A percentile compares a stretch with the other conserved stretches of the same genome.
Conservation (phyloP, 2,113 vertebrate genomes). For the Morone chrysops region DNA sequence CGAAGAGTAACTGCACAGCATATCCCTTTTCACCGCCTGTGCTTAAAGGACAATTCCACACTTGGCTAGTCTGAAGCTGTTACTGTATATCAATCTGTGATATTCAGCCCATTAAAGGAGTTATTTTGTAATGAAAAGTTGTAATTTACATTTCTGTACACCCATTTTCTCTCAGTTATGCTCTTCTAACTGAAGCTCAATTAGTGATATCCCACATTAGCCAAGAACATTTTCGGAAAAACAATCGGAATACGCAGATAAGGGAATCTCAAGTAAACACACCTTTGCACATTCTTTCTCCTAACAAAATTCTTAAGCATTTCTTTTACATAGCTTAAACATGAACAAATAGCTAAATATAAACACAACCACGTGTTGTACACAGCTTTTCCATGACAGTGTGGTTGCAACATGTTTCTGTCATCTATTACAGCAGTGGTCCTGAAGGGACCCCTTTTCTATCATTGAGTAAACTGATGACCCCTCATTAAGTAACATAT, state of each 20-base stretch:
- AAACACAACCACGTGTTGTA: too few relatives aligned
- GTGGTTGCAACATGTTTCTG: background rate
- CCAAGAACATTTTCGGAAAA: too few relatives aligned
- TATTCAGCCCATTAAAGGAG: constrained; percentile 21
- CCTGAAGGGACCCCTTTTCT: too few relatives aligned
- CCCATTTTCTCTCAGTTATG: constrained; percentile 9
- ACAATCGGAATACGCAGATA: background rate
- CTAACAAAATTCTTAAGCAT: background rate
- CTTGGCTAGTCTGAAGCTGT: constrained; percentile 42
- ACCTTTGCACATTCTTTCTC: background rate
- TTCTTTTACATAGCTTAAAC: background rate
- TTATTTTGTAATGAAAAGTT: constrained; percentile 24
- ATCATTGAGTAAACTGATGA: too few relatives aligned
- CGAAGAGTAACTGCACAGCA: constrained; percentile 27
- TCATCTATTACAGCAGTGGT: background rate
- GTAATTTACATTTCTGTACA: constrained; percentile 32
- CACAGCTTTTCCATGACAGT: background rate
- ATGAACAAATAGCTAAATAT: background rate
- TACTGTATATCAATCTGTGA: constrained; percentile 40
- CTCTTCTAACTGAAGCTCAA: background rate
- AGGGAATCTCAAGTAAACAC: background rate
- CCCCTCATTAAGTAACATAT: too few relatives aligned
- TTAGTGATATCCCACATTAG: constrained; percentile 19
- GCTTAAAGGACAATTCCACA: constrained; percentile 61
- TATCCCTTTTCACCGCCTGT: constrained; percentile 11